These are phyloP conservation scores for Danionella cerebrum DNA, from an alignment of 2,113 vertebrate genomes.

Conservation along the genomic window DNA sequence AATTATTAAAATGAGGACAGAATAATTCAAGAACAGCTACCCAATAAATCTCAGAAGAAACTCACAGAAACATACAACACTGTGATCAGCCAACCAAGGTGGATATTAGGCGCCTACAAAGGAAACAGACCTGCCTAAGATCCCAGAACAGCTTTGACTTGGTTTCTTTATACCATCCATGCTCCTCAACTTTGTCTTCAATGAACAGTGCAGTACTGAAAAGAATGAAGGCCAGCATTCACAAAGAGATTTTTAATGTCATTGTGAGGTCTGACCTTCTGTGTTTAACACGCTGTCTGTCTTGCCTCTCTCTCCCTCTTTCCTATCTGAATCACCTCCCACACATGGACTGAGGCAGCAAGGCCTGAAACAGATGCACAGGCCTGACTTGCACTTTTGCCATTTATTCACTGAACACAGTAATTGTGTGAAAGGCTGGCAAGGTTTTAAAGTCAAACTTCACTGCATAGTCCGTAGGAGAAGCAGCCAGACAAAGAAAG, in stretches of 20 bases:
- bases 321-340: conserved; percentile 1
- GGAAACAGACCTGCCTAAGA: background rate
- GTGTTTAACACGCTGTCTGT: conserved; percentile 32
- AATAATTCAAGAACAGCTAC: too few species aligned
- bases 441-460: conserved; percentile 42
- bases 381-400: conserved; percentile 39
- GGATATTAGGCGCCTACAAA: too few species aligned
- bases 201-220: conserved; percentile 37
- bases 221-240: background rate
- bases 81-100: too few species aligned
- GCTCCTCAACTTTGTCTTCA: conserved; percentile 34
- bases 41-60: too few species aligned
- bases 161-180: conserved; percentile 1
- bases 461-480: conserved; percentile 40
- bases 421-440: conserved; percentile 35
- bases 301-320: conserved; percentile 25
- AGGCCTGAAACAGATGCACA: conserved; percentile 28
- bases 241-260: conserved; percentile 29
- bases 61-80: too few species aligned
- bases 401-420: conserved; percentile 53
- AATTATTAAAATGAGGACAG: too few species aligned
- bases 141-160: background rate
- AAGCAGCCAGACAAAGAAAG: conserved; percentile 46
- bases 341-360: background rate
- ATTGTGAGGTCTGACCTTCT: conserved; percentile 38